Evolutionary conservation across 1,140 invertebrate genomes (phyloP), one percentile per base, ranked within the genome.

Genomic region (Calycopis cecrops): DNA sequence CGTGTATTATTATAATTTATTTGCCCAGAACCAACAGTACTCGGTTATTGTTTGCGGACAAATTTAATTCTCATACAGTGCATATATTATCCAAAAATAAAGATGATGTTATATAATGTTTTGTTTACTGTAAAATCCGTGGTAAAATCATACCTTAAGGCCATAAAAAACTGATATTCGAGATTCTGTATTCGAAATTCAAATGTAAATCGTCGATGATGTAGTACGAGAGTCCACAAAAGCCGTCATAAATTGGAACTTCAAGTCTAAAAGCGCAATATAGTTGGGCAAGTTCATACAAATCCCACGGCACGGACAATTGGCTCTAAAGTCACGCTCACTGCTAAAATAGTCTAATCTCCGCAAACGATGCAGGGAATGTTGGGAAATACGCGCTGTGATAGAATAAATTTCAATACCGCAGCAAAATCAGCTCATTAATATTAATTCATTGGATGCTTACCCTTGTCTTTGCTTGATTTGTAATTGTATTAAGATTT

Each of bases 361-460:
- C 48, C 12, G 37, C 52, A 38, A 52, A 62, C 59, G 60, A 59
- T 60, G 52, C 38, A 52, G 52, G 58, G 63, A 63, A 60, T 62
- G 58, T 58, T 53, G 48, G 50, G 52, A 56, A 60, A 63, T 60
- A 50, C 54, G 50, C 51, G 52, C 42, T 64, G 58, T 62, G 53
- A 60, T 62, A 62, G 67, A 69, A 69, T 69, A 64, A 59, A 70
- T 67, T 67, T 65, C 60, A 65, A 65, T 69, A 61, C 62, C 38
- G 38, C 14, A 57, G 55, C 54, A 59, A 63, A 62, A 60, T 63
- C 52, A 61, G 57, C 62, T 69, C 66, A 69, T 69, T 69, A 65
- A 69, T 69, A 69, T 69, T 69, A 69, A 69, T 65, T 57, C 52
- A 28, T 28, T 28, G 28, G 52, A 53, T 53, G 21, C 52, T 44